Evolutionary conservation across 2,113 vertebrate genomes (phyloP).

Genomic region (Brevimyrus niger): DNA sequence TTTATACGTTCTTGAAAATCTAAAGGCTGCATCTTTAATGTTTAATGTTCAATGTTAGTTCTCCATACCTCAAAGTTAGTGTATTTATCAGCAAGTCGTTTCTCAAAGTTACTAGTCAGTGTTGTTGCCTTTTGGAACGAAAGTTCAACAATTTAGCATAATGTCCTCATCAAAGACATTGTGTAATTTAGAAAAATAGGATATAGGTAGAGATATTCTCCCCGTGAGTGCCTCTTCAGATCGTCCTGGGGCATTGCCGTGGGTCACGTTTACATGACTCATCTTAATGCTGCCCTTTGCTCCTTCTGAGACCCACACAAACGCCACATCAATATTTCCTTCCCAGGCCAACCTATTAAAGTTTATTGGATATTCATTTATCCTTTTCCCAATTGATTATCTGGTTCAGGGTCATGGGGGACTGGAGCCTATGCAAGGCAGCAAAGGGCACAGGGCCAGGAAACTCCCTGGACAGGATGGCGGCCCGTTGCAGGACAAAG

Average conservation of each 20-base stretch:
- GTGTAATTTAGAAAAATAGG: not conserved
- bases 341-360: not conserved
- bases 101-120: not conserved
- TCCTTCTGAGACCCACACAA: not conserved
- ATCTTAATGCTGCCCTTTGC: not conserved
- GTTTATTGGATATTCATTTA: not conserved
- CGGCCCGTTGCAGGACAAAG: not conserved
- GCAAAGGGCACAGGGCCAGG: not conserved
- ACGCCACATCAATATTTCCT: not conserved
- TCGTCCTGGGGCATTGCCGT: not conserved
- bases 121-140: not conserved
- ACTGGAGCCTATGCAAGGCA: not conserved
- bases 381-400: not conserved
- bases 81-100: not conserved
- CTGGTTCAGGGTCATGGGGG: not conserved
- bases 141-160: not conserved
- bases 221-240: not conserved
- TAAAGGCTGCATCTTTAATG: not conserved
- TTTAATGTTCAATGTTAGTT: not conserved
- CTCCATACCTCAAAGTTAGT: not conserved
- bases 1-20: not conserved
- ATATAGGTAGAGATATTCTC: not conserved
- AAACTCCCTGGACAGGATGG: not conserved
- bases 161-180: not conserved
- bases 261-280: not conserved